phyloP scores from a whole-genome alignment of 2,797 vertebrate species.

The Synanceia verrucosa region DNA sequence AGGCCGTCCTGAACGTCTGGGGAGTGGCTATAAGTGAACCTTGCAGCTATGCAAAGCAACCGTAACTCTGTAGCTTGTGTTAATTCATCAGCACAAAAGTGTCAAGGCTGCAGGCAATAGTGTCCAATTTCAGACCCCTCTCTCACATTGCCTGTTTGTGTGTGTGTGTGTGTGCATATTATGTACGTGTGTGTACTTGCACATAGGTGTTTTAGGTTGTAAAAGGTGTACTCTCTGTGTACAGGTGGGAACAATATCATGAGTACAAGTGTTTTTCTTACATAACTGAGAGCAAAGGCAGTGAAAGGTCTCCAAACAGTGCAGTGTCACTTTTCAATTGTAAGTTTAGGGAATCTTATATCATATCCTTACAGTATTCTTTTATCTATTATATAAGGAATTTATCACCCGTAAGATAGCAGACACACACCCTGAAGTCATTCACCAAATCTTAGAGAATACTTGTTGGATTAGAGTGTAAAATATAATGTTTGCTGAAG shows the following conservation, averaged over 20 bases:
- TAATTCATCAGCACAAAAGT: conserved; percentile 64
- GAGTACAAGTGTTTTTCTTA: conserved; percentile 51
- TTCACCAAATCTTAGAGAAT: too few relatives aligned
- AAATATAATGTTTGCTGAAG: not conserved
- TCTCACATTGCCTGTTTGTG: conserved; percentile 1
- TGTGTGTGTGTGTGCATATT: conserved; percentile 1
- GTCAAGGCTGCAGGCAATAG: conserved; percentile 41
- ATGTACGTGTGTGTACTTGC: not conserved
- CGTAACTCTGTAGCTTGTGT: conserved; percentile 42
- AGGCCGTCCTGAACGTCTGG: conserved; percentile 28
- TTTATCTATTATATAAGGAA: not conserved
- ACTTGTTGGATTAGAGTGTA: not conserved
- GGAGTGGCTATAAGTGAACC: conserved; percentile 38
- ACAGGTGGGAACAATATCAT: conserved; percentile 1
- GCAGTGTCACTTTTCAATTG: not conserved
- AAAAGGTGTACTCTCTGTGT: conserved; percentile 31
- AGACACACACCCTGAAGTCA: not conserved
- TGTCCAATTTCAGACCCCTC: conserved; percentile 54
- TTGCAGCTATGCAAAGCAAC: conserved; percentile 42
- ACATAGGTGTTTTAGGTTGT: conserved; percentile 19
- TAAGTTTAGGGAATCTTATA: conserved; percentile 4
- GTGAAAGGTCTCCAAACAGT: conserved; percentile 24
- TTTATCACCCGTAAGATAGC: not conserved
- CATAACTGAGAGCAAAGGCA: conserved; percentile 54
- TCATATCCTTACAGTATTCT: not conserved